A percentile compares a stretch with the other conserved stretches of the same genome.
These are phyloP conservation scores for Clarias fuscus DNA, from an alignment of 2,797 vertebrate species.

Conservation along the genomic window DNA sequence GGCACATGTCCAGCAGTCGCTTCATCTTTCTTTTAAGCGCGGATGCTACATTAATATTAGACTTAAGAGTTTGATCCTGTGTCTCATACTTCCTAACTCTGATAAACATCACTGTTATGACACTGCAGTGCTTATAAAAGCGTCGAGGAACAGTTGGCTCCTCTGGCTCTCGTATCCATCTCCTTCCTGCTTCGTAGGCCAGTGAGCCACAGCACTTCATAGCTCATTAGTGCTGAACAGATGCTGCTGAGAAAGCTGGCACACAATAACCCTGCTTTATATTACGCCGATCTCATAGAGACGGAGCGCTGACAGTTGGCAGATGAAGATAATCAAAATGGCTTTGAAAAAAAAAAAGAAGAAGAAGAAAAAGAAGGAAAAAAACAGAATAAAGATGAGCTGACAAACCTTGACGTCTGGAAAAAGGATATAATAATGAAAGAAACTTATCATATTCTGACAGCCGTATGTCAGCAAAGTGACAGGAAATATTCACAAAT, in stretches of 20 bases:
- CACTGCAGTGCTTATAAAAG: slow-evolving; percentile 25
- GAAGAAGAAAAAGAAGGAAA: not conserved
- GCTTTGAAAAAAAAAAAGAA: slow-evolving; percentile 37
- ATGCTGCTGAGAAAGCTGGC: slow-evolving; percentile 59
- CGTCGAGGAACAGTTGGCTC: slow-evolving; percentile 34
- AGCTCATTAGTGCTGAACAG: slow-evolving; percentile 62
- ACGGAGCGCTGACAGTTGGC: slow-evolving; percentile 58
- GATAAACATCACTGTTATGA: slow-evolving; percentile 5
- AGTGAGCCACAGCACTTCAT: slow-evolving; percentile 55
- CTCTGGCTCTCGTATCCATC: slow-evolving; percentile 24
- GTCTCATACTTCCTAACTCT: not conserved
- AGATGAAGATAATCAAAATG: slow-evolving; percentile 60
- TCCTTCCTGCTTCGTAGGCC: slow-evolving; percentile 47
- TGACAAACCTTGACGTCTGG: slow-evolving; percentile 57
- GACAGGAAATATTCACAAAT: slow-evolving; percentile 41
- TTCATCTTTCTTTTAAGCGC: not conserved
- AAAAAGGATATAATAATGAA: slow-evolving; percentile 56
- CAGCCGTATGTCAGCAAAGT: slow-evolving; percentile 42
- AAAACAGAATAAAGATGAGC: slow-evolving; percentile 55
- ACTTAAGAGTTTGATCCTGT: not conserved
- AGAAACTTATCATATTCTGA: slow-evolving; percentile 56
- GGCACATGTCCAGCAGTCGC: not conserved
- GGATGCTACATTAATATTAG: not conserved
- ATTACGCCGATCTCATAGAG: slow-evolving; percentile 54
- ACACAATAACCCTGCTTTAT: slow-evolving; percentile 59